Base-by-base conservation (phyloP, 1,140 invertebrate genomes). In the Danaus melanippus region DNA sequence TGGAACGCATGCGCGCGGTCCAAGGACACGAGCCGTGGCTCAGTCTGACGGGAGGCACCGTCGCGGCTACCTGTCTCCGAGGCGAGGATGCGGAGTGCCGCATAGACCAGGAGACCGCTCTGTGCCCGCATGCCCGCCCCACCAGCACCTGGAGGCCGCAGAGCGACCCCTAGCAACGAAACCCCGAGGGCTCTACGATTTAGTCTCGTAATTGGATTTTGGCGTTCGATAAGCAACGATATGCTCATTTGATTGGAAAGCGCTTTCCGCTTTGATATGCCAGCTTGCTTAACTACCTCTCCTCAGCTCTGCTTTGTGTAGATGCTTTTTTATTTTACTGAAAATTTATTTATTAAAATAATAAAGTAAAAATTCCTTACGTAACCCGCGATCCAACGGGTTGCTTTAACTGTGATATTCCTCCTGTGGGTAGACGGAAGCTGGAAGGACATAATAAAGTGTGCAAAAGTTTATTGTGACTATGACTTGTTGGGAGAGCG, bases 401-500 rank as follows among this genome's bases (percentile, higher is more conserved):
- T 81, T 78, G 71, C 79, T 74, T 66, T 68, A 63, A 42, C 64
- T 74, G 62, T 70, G 69, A 71, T 79, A 72, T 50, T 65, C 62
- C 51, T 58, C 69, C 54, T 56, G 62, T 64, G 73, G 58, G 64
- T 57, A 62, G 51, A 64, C 64, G 67, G 67, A 68, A 64, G 46
- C 62, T 61, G 66, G 67, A 68, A 62, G 69, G 66, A 66, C 76
- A 63, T 61, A 50, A 60, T 63, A 60, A 92, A 91, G 70, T 91
- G 90, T 71, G 89, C 21, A 88, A 89, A 58, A 56, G 56, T 56
- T 69, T 15, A 55, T 65, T 46, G 70, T 74, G 74, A 74, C 73
- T 55, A 88, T 88, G 86, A 87, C 86, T 76, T 88, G 86, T 74
- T 88, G 86, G 86, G 86, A 88, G 60, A 87, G 76, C 50, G 83